phyloP scores from a whole-genome alignment of 2,113 vertebrate species.

The Climacteris rufus region DNA sequence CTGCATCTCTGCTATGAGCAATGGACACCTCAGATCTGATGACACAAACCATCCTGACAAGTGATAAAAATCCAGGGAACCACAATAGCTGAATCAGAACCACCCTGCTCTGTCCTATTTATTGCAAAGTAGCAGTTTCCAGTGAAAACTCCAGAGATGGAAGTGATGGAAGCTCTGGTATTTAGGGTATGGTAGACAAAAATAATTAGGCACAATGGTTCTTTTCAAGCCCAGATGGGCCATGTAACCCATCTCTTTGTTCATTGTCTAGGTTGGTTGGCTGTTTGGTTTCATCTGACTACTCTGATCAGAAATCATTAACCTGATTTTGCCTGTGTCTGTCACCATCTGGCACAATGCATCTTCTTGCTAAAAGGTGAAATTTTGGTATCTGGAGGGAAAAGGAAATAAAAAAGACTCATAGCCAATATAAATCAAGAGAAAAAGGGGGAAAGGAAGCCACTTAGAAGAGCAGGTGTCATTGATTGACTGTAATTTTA shows the following conservation, averaged over 20 bases:
- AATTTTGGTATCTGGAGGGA: background rate
- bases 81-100: background rate
- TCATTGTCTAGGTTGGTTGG: background rate
- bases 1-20: background rate
- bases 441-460: conserved; percentile 16
- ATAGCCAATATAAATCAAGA: conserved; percentile 19
- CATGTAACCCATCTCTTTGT: background rate
- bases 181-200: background rate
- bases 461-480: conserved; percentile 36
- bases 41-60: background rate
- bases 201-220: background rate
- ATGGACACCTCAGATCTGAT: background rate
- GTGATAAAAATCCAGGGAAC: background rate
- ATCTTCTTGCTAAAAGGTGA: conserved; percentile 34
- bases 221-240: background rate
- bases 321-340: background rate
- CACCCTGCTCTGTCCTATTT: background rate
- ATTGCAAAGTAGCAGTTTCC: background rate
- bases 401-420: conserved; percentile 43
- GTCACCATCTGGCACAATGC: background rate
- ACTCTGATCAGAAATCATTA: background rate
- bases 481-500: conserved; percentile 64
- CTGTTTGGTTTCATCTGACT: background rate
- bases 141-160: background rate
- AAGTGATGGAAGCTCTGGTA: background rate